Conservation (phyloP, 2,113 vertebrate species). For the Acrocephalus arundinaceus region DNA sequence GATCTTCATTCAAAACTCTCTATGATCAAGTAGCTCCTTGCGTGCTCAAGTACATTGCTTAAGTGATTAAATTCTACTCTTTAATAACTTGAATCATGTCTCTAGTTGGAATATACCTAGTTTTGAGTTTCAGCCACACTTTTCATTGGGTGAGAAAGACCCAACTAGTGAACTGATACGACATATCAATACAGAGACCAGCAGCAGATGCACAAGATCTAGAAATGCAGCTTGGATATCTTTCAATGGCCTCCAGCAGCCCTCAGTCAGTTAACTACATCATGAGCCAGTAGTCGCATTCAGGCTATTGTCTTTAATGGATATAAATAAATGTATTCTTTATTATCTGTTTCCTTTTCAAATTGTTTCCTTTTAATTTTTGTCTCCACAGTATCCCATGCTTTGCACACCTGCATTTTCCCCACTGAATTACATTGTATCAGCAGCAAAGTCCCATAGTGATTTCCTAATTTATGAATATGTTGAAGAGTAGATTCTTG, state of each 20-base stretch:
- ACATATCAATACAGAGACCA: not conserved
- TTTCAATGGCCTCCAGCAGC: not conserved
- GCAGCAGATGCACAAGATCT: not conserved
- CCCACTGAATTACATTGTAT: not conserved
- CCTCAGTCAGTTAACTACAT: not conserved
- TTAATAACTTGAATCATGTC: not conserved
- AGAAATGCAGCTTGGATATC: accelerated
- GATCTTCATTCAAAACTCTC: not conserved
- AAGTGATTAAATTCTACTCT: not conserved
- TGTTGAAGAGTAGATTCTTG: not conserved
- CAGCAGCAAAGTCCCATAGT: not conserved
- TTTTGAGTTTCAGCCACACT: not conserved
- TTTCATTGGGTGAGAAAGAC: not conserved
- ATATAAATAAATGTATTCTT: not conserved
- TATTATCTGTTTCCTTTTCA: not conserved
- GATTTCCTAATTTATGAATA: not conserved
- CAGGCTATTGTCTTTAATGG: not conserved
- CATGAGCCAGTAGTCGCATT: not conserved
- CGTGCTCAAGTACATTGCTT: not conserved
- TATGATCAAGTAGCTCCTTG: not conserved
- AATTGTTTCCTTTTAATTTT: not conserved
- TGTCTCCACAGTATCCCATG: not conserved
- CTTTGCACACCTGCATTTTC: not conserved
- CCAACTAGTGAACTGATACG: not conserved
- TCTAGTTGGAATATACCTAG: not conserved